Evolutionary conservation across 37 sponge, comb jelly and placozoan species (phyloP), one percentile per base, ranked within the genome.

Genomic region (Theonella swinhoei): DNA sequence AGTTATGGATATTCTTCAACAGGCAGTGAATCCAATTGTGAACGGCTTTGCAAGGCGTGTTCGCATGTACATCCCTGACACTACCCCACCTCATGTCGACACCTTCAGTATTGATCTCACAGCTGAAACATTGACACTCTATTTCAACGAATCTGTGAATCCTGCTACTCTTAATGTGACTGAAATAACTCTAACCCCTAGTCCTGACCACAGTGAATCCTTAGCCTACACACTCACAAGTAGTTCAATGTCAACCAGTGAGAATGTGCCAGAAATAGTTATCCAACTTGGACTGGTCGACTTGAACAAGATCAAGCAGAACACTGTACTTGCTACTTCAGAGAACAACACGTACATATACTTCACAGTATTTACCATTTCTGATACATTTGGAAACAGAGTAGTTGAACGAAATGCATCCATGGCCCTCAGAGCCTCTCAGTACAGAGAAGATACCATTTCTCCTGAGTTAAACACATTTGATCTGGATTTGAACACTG

Each of bases 131-230:
- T 65, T 96, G 25, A 80, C 85, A 22, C 76, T 96, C 35, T 80
- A 76, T 39, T 96, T 94, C 85, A 89, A 86, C 62, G 97, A 96
- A 68, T 75, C 94, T 39, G 87, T 96, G 33, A 80, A 87, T 80
- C 32, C 58, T 20, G 11, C 29, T 8, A 62, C 94, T 1, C 81
- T 96, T 0, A 28, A 83, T 72, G 75, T 89, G 4, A 64, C 68
- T 0, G 63, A 75, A 7, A 81, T 96, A 23, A 89, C 88, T 24
- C 66, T 96, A 3, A 36, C 87, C 34, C 42, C 92, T 69, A 77
- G 71, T 33, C 14, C 78, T n/a, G 69, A 70, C 36, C 14, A 47
- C 54, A 47, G 14, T 47, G 54, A 47, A 14, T 47, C 54, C 7
- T 47, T 47, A 17, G 54, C 14, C 7, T 28, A 39, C 22, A 74